Base-by-base conservation (phyloP, 2,888 invertebrate species). In the Drosophila cognata region DNA sequence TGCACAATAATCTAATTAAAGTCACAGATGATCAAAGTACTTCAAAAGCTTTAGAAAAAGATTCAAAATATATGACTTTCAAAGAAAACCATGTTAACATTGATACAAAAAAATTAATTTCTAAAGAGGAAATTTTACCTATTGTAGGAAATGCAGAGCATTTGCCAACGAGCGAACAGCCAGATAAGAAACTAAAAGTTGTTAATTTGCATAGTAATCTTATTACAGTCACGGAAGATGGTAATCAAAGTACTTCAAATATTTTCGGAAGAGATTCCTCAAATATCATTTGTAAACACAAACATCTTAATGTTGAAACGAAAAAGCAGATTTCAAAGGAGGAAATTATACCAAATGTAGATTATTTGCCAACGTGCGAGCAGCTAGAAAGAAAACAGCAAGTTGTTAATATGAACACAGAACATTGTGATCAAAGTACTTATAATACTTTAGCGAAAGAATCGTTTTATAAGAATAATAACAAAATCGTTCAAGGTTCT, bases 381-480 rank as follows among this genome's bases (percentile, higher is more conserved):
- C 31, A 55, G 28, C 13, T 36, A 16, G 35, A 58, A 36, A 35
- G 53, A 50, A 46, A 58, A 25, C 1, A 33, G 16, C 29, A 57
- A 31, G 11, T 57, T 36, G 36, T 48, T 7, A 36, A 50, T 25
- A 28, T 29, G 11, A 73, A 53, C 29, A 41, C 35, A 50, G 60
- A 48, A 41, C 7, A 31, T 16, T 36, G 21, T 28, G 31, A 28
- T 29, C 48, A 50, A 11, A 79, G 67, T 48, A 43, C 50, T 41
- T 38, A 57, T 16, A 25, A 21, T 43, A 28, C 21, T n/a, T 41
- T 33, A 13, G 6, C 36, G 25, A 50, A 53, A 3, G 28, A 28
- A 53, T 41, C 38, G 16, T 21, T 35, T 28, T 50, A 46, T 51
- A 16, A 46, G 28, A 55, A 62, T 28, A 79, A 60, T 7, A 71